phyloP scores from a whole-genome alignment of 2,797 vertebrate species.

The Chanos chanos region DNA sequence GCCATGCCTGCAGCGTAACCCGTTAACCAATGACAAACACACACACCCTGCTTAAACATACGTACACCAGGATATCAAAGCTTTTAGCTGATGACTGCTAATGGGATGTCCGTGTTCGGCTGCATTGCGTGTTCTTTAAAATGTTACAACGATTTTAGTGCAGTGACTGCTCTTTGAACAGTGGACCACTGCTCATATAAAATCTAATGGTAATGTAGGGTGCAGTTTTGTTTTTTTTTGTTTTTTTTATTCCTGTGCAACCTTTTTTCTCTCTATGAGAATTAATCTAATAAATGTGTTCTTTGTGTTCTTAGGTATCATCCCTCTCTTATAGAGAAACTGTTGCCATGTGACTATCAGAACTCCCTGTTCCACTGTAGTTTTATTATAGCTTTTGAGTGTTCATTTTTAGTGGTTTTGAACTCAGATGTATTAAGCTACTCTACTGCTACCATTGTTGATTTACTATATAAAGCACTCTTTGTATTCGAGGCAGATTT shows the following conservation, averaged over 20 bases:
- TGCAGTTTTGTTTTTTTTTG: background rate
- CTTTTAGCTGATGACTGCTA: slow-evolving; percentile 30
- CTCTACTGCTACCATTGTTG: no score
- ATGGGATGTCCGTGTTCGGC: slow-evolving; percentile 15
- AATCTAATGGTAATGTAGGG: background rate
- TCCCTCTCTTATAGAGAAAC: no score
- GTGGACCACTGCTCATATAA: no score
- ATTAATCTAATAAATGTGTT: no score
- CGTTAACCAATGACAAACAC: background rate
- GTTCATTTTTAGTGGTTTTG: background rate
- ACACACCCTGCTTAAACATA: background rate
- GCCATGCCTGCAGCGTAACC: slow-evolving; percentile 8
- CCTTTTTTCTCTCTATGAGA: background rate
- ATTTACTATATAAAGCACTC: no score
- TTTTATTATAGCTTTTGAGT: no score
- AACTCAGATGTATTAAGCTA: background rate
- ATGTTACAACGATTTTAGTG: slow-evolving; percentile 11
- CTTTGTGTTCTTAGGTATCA: no score
- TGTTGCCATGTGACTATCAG: no score
- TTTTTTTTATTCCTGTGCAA: background rate
- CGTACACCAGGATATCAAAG: slow-evolving; percentile 9
- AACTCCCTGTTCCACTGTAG: no score
- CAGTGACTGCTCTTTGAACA: background rate
- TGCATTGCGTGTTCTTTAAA: background rate
- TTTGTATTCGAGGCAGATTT: background rate